Evolutionary conservation across 2,888 invertebrate species (phyloP).

Genomic region (Morpho deidamia): DNA sequence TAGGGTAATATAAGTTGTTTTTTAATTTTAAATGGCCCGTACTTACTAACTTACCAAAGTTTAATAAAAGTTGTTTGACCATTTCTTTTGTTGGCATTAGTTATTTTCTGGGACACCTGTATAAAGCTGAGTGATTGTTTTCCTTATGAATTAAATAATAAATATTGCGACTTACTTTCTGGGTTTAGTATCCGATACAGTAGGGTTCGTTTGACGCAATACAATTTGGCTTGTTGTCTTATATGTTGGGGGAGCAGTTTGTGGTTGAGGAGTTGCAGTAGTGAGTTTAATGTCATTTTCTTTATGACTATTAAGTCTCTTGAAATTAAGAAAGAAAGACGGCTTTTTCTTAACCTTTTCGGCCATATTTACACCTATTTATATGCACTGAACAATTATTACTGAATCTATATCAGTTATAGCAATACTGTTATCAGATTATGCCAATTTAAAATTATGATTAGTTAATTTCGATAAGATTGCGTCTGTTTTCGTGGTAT

Average conservation of each 20-base stretch:
- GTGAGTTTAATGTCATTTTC: constrained; percentile 28
- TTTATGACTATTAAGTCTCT: constrained; percentile 50
- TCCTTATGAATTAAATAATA: no score
- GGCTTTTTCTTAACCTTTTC: constrained; percentile 60
- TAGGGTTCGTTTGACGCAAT: constrained; percentile 24
- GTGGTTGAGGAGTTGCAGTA: constrained; percentile 24
- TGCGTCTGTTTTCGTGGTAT: neutral
- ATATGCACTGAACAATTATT: constrained; percentile 7
- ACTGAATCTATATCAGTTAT: constrained; percentile 15
- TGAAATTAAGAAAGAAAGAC: constrained; percentile 49
- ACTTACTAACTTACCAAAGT: no score
- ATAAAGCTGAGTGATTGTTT: no score
- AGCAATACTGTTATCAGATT: constrained; percentile 22
- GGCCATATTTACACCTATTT: constrained; percentile 38
- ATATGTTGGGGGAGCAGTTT: constrained; percentile 26
- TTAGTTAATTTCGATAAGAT: constrained; percentile 28
- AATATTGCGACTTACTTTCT: constrained; percentile 43
- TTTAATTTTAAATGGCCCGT: no score
- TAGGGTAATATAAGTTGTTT: neutral
- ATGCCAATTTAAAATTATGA: constrained; percentile 22
- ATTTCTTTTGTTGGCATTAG: no score
- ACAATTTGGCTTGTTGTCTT: constrained; percentile 22
- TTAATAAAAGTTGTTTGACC: no score
- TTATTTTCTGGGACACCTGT: no score
- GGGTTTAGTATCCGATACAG: constrained; percentile 39